Evolutionary conservation across 37 sponge, comb jelly and placozoan genomes (phyloP).

Genomic region (Ephydatia muelleri): DNA sequence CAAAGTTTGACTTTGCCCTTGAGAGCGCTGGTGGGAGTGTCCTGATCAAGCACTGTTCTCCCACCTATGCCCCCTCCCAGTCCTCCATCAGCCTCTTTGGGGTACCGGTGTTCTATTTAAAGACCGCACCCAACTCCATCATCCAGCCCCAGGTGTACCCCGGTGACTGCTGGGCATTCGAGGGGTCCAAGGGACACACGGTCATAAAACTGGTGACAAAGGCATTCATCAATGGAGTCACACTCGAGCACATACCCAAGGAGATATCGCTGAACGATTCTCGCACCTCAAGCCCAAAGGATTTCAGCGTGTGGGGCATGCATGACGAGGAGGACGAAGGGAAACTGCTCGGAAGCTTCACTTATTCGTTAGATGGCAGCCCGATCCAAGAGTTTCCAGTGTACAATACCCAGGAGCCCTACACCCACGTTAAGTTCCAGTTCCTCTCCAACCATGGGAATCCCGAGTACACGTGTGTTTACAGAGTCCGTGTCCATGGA

Average conservation of each 20-base stretch:
- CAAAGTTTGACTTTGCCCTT: slow-evolving; percentile 87
- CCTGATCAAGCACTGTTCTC: slow-evolving; percentile 29
- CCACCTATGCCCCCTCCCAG: slow-evolving; percentile 29
- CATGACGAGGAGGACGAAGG: slow-evolving; percentile 16
- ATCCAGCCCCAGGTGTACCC: slow-evolving; percentile 82
- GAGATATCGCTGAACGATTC: slow-evolving; percentile 59
- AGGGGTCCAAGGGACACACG: slow-evolving; percentile 36
- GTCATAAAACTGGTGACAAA: too few relatives aligned
- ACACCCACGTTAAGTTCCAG: slow-evolving; percentile 57
- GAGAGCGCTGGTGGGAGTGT: slow-evolving; percentile 72
- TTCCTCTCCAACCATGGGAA: slow-evolving; percentile 82
- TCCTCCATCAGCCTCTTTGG: slow-evolving; percentile 45
- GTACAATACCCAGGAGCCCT: not conserved
- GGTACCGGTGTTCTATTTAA: slow-evolving; percentile 41
- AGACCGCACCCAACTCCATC: slow-evolving; percentile 52
- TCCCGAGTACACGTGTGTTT: slow-evolving; percentile 95
- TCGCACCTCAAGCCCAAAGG: slow-evolving; percentile 68
- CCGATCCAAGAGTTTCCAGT: slow-evolving; percentile 30
- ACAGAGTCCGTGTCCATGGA: slow-evolving; percentile 94
- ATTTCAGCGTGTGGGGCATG: slow-evolving; percentile 57
- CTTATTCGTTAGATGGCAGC: slow-evolving; percentile 20
- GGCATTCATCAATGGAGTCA: slow-evolving; percentile 56
- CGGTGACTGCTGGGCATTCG: slow-evolving; percentile 92
- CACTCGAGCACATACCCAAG: too few relatives aligned
- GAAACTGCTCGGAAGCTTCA: slow-evolving; percentile 25